Base-by-base conservation (phyloP, 2,113 vertebrate species). In the Ammodytes dubius region DNA sequence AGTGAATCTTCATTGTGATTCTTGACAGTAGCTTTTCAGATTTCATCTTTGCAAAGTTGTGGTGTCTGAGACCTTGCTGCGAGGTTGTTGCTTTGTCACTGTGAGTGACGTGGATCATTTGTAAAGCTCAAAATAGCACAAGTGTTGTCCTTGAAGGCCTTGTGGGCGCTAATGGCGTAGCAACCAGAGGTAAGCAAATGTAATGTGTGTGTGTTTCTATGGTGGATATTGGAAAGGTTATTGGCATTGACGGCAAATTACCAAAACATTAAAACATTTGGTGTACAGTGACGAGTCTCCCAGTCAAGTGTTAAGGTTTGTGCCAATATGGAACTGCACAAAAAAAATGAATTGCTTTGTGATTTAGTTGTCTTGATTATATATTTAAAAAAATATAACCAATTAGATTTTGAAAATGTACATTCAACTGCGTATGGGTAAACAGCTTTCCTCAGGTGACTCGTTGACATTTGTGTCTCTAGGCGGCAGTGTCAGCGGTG, bases 61-160 rank as follows among this genome's bases (percentile, higher is more conserved):
- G 54, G 11, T 67, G 60, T 79, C 39, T n/a, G 19, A 80, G 64
- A 56, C 76, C 71, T 85, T 60, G 70, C 27, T 27, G 67, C n/a
- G 60, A 46, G 72, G 74, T 67, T 79, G 67, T 77, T 37, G 57
- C 73, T 87, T 86, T 87, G 79, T 91, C 82, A 76, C 59, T 7
- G 6, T 40, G 72, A 77, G 45, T 88, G 80, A 76, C 54, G 70
- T 47, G 43, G 52, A 70, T 84, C 66, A 86, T 87, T 86, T 79
- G 57, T 69, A 56, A 46, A 42, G 70, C 85, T 86, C 4, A 60
- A 85, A 93, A 93, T 87, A 88, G 79, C 81, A 84, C 43, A 46
- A 85, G 86, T 81, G 54, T 14, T 42, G 37, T 83, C 85, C 82
- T 87, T 79, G 74, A 81, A 86, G 65, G 77, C 71, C 43, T 67